Evolutionary conservation across 2,888 invertebrate genomes (phyloP), one percentile per base, ranked within the genome.

Genomic region (Andrena fulva): DNA sequence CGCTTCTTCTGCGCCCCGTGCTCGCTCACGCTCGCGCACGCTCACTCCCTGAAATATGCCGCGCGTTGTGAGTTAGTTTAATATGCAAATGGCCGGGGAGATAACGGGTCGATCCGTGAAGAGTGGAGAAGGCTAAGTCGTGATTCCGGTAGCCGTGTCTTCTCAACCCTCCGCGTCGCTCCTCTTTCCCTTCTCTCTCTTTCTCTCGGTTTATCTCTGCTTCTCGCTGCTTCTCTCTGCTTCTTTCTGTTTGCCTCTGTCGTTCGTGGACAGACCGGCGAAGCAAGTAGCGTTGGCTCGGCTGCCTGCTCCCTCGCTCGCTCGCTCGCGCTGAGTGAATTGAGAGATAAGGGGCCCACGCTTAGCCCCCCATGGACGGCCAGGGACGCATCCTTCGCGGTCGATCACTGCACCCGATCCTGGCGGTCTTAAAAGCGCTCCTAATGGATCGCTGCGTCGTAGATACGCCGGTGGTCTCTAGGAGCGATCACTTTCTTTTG

Each of bases 91-190:
- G 91, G 90, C 87, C 79, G 82, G 79, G 66, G 88, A 93, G 93
- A 93, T 93, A 93, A 92, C 92, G 91, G 91, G 85, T 89, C 91
- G 92, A 93, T 93, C 90, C 90, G 91, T 90, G 91, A 92, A 93
- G 92, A 93, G 91, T 89, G 87, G 88, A 90, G 91, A 91, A 91
- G 91, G 91, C 92, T 91, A 90, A 93, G 92, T 93, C 92, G 93
- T 93, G 93, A 94, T 93, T 93, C 93, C 93, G 90, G 93, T 94
- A 93, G 93, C 93, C 92, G 91, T 93, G 92, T 92, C 91, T 91
- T 89, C 90, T 87, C 88, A 86, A 89, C 87, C 84, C 84, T 85
- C 77, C 83, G 67, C 76, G 81, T 76, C 87, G 85, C 83, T 87
- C 84, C 75, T 81, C 79, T 71, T 80, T 42, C 42, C 42, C 80